phyloP scores from a whole-genome alignment of 2,888 invertebrate species.

The Eurois occulta region DNA sequence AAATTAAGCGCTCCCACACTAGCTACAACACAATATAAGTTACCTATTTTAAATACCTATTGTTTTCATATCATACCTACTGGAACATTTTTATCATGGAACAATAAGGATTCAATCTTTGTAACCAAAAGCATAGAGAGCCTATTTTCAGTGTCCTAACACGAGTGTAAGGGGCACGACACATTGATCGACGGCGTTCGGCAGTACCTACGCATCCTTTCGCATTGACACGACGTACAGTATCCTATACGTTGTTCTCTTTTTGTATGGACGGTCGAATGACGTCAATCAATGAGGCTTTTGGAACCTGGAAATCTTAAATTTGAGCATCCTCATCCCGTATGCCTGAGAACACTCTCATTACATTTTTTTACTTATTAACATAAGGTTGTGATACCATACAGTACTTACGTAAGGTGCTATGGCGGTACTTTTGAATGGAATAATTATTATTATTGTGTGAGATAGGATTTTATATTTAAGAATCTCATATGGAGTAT shows the following conservation, averaged over 20 bases:
- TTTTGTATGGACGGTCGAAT: neutral
- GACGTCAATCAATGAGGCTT: neutral
- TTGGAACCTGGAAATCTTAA: neutral
- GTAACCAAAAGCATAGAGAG: neutral
- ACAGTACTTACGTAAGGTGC: conserved; percentile 56
- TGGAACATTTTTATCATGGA: neutral
- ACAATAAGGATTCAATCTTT: neutral
- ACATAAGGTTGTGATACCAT: conserved; percentile 63
- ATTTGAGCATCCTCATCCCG: neutral
- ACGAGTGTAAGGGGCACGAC: no score
- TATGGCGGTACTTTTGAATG: conserved; percentile 24
- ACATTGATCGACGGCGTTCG: neutral
- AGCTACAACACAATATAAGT: neutral
- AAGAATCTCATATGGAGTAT: conserved; percentile 11
- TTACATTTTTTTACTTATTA: conserved; percentile 25
- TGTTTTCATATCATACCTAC: neutral
- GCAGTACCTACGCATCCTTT: neutral
- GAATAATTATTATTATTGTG: neutral
- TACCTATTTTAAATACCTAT: conserved; percentile 10
- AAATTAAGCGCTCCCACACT: neutral
- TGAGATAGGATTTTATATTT: conserved; percentile 4
- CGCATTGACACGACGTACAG: neutral
- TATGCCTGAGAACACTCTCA: conserved; percentile 24
- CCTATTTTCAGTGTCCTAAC: neutral
- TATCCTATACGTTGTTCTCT: neutral